Evolutionary conservation across 2,888 invertebrate species (phyloP), one percentile per base, ranked within the genome.

Genomic region (Ethmia dodecea): DNA sequence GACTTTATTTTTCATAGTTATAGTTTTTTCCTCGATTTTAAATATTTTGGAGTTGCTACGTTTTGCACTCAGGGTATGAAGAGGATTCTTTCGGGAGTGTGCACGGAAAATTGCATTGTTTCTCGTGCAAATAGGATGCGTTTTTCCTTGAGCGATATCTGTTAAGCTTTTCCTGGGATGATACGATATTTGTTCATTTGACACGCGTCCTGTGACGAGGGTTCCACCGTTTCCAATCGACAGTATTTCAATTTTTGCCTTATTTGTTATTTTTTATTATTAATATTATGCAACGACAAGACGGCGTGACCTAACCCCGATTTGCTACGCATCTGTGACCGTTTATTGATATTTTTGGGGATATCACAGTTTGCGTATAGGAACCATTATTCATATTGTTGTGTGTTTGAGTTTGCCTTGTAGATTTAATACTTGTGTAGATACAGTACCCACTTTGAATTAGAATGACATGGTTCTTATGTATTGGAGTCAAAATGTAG

Each of bases 281-380:
- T 70, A 70, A 70, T 62, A 65, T 68, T 59, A 65, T 60, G 62
- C 63, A 65, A 66, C 52, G 53, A 55, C 38, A 32, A 34, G 43
- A 45, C 31, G 38, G 39, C 52, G 58, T 61, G 64, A 71, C 69
- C 64, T 66, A 50, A 43, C n/a, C 43, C 44, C n/a, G 36, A 74
- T 75, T 76, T 42, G 72, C 48, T 51, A 61, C 77, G 55, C 77
- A 76, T 75, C 68, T 77, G 76, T 65, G 63, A 52, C 40, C 49
- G 59, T 63, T 65, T 70, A 72, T 73, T 60, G 51, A 43, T 47
- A 53, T 52, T 51, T 55, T 47, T 50, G 49, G 46, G 33, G 45
- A 42, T 51, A 50, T 53, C 28, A 40, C 54, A 51, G 51, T 55
- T 49, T 52, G 35, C 36, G 33, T 37, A 33, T 25, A 36, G 31